phyloP scores from a whole-genome alignment of 2,888 invertebrate genomes.

The Agonopterix heracliana region DNA sequence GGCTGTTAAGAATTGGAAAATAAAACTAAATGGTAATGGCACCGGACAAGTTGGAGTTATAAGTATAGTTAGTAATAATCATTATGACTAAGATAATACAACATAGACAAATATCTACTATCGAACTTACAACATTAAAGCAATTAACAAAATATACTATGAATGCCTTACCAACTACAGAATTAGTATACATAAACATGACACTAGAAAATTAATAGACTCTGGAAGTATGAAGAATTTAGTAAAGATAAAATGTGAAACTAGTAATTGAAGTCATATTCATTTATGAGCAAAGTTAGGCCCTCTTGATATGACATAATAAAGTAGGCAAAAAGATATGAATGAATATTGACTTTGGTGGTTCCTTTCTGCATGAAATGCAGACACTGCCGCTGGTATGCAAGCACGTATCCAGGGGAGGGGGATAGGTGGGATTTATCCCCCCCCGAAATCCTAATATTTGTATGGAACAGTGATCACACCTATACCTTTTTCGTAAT shows the following conservation, averaged over 20 bases:
- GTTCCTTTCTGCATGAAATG: slow-evolving; percentile 1
- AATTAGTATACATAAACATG: no score
- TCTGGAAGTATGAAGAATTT: not conserved
- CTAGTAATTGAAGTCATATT: slow-evolving; percentile 24
- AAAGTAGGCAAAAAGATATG: slow-evolving; percentile 17
- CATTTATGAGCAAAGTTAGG: slow-evolving; percentile 34
- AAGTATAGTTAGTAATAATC: not conserved
- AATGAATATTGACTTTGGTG: slow-evolving; percentile 15
- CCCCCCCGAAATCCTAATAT: no score
- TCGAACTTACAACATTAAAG: not conserved
- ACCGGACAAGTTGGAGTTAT: not conserved
- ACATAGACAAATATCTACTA: not conserved
- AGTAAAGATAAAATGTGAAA: slow-evolving; percentile 5
- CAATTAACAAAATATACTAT: slow-evolving; percentile 1
- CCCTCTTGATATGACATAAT: slow-evolving; percentile 36
- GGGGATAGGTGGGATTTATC: no score
- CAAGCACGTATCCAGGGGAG: no score
- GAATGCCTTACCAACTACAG: not conserved
- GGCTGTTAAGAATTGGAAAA: not conserved
- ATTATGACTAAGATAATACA: not conserved
- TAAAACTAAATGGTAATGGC: slow-evolving; percentile 2
- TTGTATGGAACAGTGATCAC: no score
- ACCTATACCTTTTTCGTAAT: no score
- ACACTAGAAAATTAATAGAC: no score
- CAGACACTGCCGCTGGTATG: not conserved